Evolutionary conservation across 2,888 invertebrate genomes (phyloP), one percentile per base, ranked within the genome.

Genomic region (Pristionchus arcanus): DNA sequence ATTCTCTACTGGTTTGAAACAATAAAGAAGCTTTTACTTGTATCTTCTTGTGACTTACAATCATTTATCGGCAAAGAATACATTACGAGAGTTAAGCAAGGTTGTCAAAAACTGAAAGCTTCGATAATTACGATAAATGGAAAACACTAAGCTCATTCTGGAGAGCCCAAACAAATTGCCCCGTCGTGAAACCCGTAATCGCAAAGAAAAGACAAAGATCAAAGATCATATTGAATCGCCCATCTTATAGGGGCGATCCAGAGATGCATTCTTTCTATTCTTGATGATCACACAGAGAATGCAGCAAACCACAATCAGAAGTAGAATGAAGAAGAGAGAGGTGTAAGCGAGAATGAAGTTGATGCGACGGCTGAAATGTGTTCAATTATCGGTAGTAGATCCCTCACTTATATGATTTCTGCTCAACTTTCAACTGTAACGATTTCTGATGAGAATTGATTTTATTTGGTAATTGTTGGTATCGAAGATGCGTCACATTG

Each of bases 321-420:
- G 59, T 7, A 74, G 66, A 53, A 88, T 37, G 59, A 88, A 55
- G 77, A 88, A 88, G 55, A 88, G 88, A n/a, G 74, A 37, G 55
- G 66, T 34, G 13, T 63, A 74, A 0, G 59, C 49, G 77, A 88
- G 71, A 21, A 88, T 53, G 77, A 88, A 71, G 55, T 88, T 74
- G 87, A 68, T 42, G 28, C 66, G 66, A 21, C 81, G 81, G 11
- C 81, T 81, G 49, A 81, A 81, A 74, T 13, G 1, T 1, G 1
- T 31, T 28, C 31, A 68, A 28, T 11, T 9, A 31, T 68, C n/a
- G n/a, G n/a, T n/a, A n/a, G n/a, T n/a, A n/a, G n/a, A n/a, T n/a
- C n/a, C n/a, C n/a, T n/a, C n/a, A 68, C 13, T 68, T 31, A 31
- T 37, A 4, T 5, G 3, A n/a, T 77, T 68, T 25, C 2, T 28